Conservation (phyloP, 2,113 vertebrate genomes). For the Triplophysa dalaica region DNA sequence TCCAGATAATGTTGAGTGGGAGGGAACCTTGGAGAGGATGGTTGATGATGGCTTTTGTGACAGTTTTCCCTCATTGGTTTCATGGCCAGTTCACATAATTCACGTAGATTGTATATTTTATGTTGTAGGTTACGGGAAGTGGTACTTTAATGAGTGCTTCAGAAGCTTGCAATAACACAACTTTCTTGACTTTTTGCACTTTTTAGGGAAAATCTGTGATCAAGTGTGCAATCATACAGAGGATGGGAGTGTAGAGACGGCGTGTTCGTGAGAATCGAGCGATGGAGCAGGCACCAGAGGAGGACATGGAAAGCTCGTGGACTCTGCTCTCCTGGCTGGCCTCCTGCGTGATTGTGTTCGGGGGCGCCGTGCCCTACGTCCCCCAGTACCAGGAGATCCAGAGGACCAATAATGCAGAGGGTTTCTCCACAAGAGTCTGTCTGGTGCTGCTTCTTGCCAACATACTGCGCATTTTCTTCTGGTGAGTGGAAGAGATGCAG, state of each 20-base stretch:
- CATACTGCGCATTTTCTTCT: slow-evolving; percentile 82
- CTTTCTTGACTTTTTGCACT: not conserved
- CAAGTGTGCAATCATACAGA: not conserved
- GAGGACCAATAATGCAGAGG: slow-evolving; percentile 71
- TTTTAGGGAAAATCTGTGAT: not conserved
- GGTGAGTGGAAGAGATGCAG: slow-evolving; percentile 66
- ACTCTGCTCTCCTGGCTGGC: slow-evolving; percentile 72
- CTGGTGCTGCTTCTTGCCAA: slow-evolving; percentile 80
- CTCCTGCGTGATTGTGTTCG: slow-evolving; percentile 77
- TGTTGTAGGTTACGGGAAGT: not conserved
- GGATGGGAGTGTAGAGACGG: slow-evolving; percentile 55
- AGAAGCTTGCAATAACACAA: not conserved
- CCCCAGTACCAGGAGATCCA: slow-evolving; percentile 82
- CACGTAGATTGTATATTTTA: not conserved
- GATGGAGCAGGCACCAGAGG: slow-evolving; percentile 55
- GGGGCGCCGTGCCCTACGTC: slow-evolving; percentile 75
- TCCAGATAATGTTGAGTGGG: not conserved
- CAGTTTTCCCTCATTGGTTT: not conserved
- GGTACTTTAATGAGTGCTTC: not conserved
- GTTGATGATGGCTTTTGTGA: not conserved
- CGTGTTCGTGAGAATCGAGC: not conserved
- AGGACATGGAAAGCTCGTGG: slow-evolving; percentile 61
- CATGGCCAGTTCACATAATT: not conserved
- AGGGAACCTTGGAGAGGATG: not conserved
- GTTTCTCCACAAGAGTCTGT: slow-evolving; percentile 81